These are phyloP conservation scores for Gortyna flavago DNA, from an alignment of 2,888 invertebrate genomes.

Conservation along the genomic window DNA sequence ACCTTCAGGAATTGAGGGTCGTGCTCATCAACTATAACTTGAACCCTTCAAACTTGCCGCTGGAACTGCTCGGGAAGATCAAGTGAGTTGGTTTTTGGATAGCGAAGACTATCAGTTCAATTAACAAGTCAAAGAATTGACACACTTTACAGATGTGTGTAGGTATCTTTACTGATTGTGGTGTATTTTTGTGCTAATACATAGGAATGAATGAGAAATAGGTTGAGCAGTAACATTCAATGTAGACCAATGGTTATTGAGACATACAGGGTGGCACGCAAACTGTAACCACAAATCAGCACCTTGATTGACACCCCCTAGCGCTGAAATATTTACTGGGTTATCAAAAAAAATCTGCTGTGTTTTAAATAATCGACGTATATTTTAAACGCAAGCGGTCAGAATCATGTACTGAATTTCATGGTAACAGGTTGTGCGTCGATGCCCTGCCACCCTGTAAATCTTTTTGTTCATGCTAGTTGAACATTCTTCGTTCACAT, in stretches of 20 bases:
- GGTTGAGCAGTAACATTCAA: not conserved
- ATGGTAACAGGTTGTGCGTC: too few relatives aligned
- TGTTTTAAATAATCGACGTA: too few relatives aligned
- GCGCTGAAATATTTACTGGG: too few relatives aligned
- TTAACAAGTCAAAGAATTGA: not conserved
- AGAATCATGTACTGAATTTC: too few relatives aligned
- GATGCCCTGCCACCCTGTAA: too few relatives aligned
- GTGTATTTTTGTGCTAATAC: not conserved
- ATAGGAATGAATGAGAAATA: not conserved
- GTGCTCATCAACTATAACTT: conserved; percentile 92
- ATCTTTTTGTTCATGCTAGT: too few relatives aligned
- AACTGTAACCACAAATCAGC: too few relatives aligned
- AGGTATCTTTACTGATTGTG: not conserved
- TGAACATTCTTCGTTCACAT: too few relatives aligned
- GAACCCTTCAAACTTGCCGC: conserved; percentile 89
- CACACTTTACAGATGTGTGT: not conserved
- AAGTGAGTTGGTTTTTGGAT: conserved; percentile 78
- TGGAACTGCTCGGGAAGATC: conserved; percentile 89
- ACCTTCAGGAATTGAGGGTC: conserved; percentile 88
- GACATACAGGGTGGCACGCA: not conserved
- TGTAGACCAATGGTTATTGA: not conserved
- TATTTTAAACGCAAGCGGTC: too few relatives aligned
- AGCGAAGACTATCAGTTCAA: not conserved
- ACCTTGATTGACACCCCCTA: too few relatives aligned
- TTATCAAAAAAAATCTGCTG: too few relatives aligned